Evolutionary conservation across 2,888 invertebrate species (phyloP).

Genomic region (Mythimna ferrago): DNA sequence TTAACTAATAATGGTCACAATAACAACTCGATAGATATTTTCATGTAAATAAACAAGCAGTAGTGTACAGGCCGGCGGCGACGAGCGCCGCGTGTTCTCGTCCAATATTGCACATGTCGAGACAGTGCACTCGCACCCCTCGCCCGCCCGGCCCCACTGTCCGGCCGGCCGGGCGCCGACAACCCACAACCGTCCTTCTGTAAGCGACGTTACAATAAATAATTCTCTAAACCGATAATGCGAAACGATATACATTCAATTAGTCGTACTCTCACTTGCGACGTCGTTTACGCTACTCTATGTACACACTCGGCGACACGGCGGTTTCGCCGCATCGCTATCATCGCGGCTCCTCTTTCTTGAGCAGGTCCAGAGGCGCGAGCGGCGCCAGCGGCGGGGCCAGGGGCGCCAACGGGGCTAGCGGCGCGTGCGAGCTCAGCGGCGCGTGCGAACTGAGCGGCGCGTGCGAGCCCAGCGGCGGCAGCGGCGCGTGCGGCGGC

Average conservation of each 20-base stretch:
- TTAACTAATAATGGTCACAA: conserved; percentile 91
- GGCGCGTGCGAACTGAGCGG: conserved; percentile 76
- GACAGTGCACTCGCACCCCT: conserved; percentile 75
- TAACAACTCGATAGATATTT: conserved; percentile 90
- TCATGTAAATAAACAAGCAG: conserved; percentile 90
- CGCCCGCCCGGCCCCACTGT: conserved; percentile 55
- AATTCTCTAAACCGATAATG: conserved; percentile 88
- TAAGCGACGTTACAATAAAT: conserved; percentile 87
- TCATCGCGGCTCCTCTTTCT: conserved; percentile 91
- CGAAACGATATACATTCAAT: conserved; percentile 81
- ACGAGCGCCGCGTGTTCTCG: conserved; percentile 77
- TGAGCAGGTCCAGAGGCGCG: conserved; percentile 91
- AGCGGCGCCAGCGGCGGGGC: conserved; percentile 89
- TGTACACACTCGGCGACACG: conserved; percentile 75
- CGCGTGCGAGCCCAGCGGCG: conserved; percentile 75
- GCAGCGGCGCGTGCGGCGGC: conserved; percentile 83
- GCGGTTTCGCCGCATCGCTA: conserved; percentile 70
- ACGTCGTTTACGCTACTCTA: conserved; percentile 71
- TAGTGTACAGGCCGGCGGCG: conserved; percentile 82
- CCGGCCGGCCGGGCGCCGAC: conserved; percentile 66
- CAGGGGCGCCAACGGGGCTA: conserved; percentile 86
- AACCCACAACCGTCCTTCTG: conserved; percentile 59
- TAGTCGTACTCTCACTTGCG: conserved; percentile 80
- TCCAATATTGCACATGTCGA: conserved; percentile 85
- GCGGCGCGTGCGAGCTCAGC: conserved; percentile 81